A percentile compares a stretch with the other conserved stretches of the same genome.
Evolutionary conservation across 1,140 invertebrate species (phyloP).

Genomic region (Eulimnadia texana): DNA sequence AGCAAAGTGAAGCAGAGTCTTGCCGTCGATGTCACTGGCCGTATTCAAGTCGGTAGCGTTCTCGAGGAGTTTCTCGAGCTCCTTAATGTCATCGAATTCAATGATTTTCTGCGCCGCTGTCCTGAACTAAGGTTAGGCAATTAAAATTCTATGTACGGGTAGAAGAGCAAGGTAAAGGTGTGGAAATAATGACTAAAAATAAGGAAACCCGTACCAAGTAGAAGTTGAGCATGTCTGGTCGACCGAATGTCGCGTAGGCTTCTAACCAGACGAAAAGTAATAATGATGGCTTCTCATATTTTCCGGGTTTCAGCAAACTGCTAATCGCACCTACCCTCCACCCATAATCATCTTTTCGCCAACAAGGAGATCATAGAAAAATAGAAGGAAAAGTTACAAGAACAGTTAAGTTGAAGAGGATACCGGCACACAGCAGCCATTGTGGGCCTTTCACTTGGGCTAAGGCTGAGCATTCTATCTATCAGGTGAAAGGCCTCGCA

Average conservation of each 20-base stretch:
- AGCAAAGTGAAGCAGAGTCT: not conserved
- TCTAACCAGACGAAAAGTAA: not conserved
- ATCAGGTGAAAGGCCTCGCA: not conserved
- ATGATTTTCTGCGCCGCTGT: not conserved
- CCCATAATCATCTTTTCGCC: too few species aligned
- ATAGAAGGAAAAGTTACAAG: too few species aligned
- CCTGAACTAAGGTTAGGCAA: too few species aligned
- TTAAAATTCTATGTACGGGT: not conserved
- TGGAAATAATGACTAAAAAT: too few species aligned
- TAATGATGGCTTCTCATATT: not conserved
- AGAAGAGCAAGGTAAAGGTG: not conserved
- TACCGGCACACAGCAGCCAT: not conserved
- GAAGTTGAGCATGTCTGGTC: not conserved
- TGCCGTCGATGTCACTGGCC: not conserved
- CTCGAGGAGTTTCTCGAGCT: not conserved
- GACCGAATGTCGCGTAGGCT: not conserved
- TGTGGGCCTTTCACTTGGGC: not conserved
- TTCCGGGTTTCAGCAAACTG: not conserved
- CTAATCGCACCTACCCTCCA: not conserved
- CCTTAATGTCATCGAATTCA: not conserved
- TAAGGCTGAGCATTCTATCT: not conserved
- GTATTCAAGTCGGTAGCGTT: not conserved
- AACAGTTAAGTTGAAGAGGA: too few species aligned
- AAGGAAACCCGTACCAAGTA: too few species aligned
- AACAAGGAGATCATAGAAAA: too few species aligned